These are phyloP conservation scores for Andrena dorsata DNA, from an alignment of 2,888 invertebrate genomes.

Conservation along the genomic window DNA sequence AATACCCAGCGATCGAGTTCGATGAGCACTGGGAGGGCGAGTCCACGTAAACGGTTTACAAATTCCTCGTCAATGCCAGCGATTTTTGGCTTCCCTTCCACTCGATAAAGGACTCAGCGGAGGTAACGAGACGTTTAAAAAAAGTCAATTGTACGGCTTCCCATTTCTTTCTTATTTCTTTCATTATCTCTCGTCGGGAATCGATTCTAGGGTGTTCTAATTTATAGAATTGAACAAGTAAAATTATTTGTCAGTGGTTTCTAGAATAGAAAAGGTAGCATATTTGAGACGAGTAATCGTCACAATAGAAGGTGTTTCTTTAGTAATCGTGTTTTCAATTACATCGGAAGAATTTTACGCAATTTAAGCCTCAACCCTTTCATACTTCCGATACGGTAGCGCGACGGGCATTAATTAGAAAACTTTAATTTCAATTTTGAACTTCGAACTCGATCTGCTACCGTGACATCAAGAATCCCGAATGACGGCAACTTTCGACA, in stretches of 20 bases:
- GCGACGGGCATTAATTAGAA: conserved; percentile 17
- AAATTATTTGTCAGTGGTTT: too few species aligned
- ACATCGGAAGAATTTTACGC: not conserved
- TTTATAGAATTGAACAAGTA: too few species aligned
- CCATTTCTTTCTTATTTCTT: not conserved
- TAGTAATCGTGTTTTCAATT: not conserved
- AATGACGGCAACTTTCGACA: not conserved
- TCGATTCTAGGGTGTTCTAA: too few species aligned
- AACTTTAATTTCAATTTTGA: conserved; percentile 41
- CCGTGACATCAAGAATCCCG: not conserved
- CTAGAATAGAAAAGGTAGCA: too few species aligned
- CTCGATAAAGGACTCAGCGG: not conserved
- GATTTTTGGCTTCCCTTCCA: not conserved
- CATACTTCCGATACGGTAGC: not conserved
- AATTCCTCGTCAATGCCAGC: conserved; percentile 39
- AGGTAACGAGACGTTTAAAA: not conserved
- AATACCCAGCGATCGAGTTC: conserved; percentile 22
- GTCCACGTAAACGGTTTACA: conserved; percentile 29
- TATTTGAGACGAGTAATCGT: not conserved
- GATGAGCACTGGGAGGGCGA: not conserved
- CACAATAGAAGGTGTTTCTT: not conserved
- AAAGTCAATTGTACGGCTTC: not conserved
- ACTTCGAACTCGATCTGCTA: not conserved
- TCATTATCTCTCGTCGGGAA: too few species aligned
- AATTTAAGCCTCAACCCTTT: not conserved